Conservation (phyloP, 2,797 vertebrate genomes). For the Dicrostonyx torquatus region DNA sequence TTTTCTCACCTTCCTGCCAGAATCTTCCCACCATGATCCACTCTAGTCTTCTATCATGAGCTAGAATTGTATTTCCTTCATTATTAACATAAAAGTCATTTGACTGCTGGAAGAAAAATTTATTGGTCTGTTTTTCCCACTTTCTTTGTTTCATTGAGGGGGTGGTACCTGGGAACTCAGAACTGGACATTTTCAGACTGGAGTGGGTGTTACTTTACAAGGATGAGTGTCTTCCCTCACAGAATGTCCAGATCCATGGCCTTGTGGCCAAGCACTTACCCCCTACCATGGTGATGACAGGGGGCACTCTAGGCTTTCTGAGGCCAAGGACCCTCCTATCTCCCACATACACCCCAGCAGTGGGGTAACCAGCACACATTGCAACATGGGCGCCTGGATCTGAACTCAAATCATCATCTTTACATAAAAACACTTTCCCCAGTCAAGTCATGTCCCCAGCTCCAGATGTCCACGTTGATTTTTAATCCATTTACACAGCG, state of each 20-base stretch:
- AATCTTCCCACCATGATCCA: fast-evolving
- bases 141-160: not conserved
- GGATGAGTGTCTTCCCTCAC: fast-evolving
- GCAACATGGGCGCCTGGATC: not conserved
- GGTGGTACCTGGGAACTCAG: not conserved
- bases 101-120: not conserved
- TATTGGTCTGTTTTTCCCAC: not conserved
- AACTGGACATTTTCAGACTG: fast-evolving
- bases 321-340: not conserved
- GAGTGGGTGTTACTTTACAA: not conserved
- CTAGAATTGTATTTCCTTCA: not conserved
- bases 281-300: not conserved
- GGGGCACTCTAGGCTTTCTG: not conserved
- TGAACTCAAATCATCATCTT: not conserved
- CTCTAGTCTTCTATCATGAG: no score
- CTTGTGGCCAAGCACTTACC: not conserved
- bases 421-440: not conserved
- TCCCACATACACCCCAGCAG: not conserved
- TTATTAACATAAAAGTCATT: not conserved
- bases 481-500: not conserved
- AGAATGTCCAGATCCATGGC: not conserved
- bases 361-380: no score
- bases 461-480: not conserved
- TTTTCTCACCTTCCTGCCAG: fast-evolving
- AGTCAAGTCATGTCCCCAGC: no score